Evolutionary conservation across 1,140 invertebrate genomes (phyloP).

Genomic region (Telenomus remus): DNA sequence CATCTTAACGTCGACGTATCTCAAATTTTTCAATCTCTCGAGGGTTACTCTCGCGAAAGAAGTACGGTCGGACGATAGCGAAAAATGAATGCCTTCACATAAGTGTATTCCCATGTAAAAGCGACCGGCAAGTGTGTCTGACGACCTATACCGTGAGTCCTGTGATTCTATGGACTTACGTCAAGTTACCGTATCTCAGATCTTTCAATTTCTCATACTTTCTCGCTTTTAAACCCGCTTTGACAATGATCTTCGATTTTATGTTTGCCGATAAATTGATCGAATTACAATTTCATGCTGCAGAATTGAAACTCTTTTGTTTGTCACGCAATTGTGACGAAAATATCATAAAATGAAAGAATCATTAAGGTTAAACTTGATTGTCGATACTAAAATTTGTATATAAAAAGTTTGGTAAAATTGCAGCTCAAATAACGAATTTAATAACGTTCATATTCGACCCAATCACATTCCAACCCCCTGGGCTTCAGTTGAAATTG

Average conservation of each 20-base stretch:
- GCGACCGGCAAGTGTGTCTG: constrained; percentile 60
- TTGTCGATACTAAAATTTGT: too few species aligned
- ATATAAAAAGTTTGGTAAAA: too few species aligned
- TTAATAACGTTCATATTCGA: constrained; percentile 14
- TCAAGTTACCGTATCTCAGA: constrained; percentile 62
- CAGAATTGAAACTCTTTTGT: too few species aligned
- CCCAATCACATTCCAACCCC: constrained; percentile 8
- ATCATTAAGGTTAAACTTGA: too few species aligned
- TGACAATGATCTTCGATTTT: constrained; percentile 39
- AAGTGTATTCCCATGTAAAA: constrained; percentile 70
- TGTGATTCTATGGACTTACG: constrained; percentile 63
- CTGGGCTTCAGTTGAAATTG: constrained; percentile 14
- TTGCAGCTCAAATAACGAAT: background rate
- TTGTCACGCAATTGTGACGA: too few species aligned
- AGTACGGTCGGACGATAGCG: constrained; percentile 63
- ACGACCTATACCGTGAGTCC: constrained; percentile 59
- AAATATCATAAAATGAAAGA: too few species aligned
- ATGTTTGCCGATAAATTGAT: constrained; percentile 7
- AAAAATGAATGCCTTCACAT: constrained; percentile 70
- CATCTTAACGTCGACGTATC: constrained; percentile 64
- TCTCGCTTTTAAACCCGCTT: constrained; percentile 46
- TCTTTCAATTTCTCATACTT: constrained; percentile 73
- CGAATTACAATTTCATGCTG: constrained; percentile 17
- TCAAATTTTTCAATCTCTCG: constrained; percentile 67
- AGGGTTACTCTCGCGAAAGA: constrained; percentile 49